A percentile compares a stretch with the other conserved stretches of the same genome.
Evolutionary conservation across 2,888 invertebrate species (phyloP).

Genomic region (Cistogaster globosa): DNA sequence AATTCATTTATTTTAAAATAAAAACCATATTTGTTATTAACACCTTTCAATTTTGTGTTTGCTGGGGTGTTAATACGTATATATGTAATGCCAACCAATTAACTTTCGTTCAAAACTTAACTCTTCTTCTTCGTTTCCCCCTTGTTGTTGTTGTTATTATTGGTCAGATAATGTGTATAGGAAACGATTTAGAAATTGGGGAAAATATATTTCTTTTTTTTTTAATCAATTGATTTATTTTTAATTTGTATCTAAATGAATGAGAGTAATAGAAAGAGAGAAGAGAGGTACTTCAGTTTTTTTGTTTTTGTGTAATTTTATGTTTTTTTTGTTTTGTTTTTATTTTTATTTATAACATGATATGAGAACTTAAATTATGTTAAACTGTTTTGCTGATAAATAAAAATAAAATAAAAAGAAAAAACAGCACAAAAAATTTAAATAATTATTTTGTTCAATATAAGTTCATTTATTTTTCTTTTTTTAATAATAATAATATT

Average conservation of each 20-base stretch:
- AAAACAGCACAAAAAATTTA: slow-evolving; percentile 50
- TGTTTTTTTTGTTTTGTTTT: not conserved
- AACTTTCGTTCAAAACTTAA: too few species aligned
- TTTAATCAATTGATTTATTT: not conserved
- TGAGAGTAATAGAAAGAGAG: not conserved
- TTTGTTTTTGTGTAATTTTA: slow-evolving; percentile 26
- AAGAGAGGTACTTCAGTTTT: slow-evolving; percentile 64
- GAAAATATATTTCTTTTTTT: not conserved
- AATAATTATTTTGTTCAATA: slow-evolving; percentile 62
- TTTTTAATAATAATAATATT: slow-evolving; percentile 50
- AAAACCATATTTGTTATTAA: too few species aligned
- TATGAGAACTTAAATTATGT: slow-evolving; percentile 57
- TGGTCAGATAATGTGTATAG: slow-evolving; percentile 27
- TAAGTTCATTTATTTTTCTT: slow-evolving; percentile 69
- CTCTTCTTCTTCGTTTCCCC: too few species aligned
- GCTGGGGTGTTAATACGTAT: too few species aligned
- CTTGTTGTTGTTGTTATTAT: slow-evolving; percentile 5
- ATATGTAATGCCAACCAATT: too few species aligned
- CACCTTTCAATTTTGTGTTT: too few species aligned
- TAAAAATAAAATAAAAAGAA: not conserved
- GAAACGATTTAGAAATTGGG: not conserved
- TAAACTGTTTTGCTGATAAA: not conserved
- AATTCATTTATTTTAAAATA: too few species aligned
- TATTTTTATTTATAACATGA: slow-evolving; percentile 30
- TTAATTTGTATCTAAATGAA: slow-evolving; percentile 4